Conservation (phyloP, 2,797 vertebrate species). For the Rhadinocentrus ornatus region DNA sequence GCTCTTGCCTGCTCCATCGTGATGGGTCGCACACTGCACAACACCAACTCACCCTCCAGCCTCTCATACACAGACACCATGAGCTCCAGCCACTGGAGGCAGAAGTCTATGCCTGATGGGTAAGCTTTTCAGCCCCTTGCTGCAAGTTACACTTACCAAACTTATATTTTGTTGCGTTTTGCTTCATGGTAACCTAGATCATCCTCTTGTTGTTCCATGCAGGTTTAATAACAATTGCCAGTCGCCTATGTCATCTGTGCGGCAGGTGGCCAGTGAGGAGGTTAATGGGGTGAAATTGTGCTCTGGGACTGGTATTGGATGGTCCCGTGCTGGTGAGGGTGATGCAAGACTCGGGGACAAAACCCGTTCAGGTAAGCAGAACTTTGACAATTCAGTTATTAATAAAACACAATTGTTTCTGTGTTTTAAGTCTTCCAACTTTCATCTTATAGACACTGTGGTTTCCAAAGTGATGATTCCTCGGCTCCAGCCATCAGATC, state of each 20-base stretch:
- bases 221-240: slow-evolving; percentile 93
- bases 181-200: background rate
- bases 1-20: slow-evolving; percentile 93
- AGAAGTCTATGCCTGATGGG: slow-evolving; percentile 95
- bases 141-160: background rate
- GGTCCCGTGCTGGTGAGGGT: slow-evolving; percentile 88
- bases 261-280: slow-evolving; percentile 86
- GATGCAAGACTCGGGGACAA: slow-evolving; percentile 64
- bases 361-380: slow-evolving; percentile 64
- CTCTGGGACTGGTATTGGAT: slow-evolving; percentile 67
- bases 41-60: slow-evolving; percentile 89
- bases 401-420: background rate
- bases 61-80: slow-evolving; percentile 88
- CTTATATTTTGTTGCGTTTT: background rate
- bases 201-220: slow-evolving; percentile 32
- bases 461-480: slow-evolving; percentile 84
- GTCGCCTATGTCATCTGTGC: slow-evolving; percentile 88
- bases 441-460: slow-evolving; percentile 80
- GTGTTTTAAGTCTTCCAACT: background rate
- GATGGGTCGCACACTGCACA: slow-evolving; percentile 90
- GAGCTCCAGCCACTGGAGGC: slow-evolving; percentile 88
- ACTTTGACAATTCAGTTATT: background rate
- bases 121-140: slow-evolving; percentile 65
- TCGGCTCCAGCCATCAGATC: slow-evolving; percentile 88
- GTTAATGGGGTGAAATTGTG: slow-evolving; percentile 85